phyloP scores from a whole-genome alignment of 1,140 invertebrate species.

The Meloidogyne exigua region DNA sequence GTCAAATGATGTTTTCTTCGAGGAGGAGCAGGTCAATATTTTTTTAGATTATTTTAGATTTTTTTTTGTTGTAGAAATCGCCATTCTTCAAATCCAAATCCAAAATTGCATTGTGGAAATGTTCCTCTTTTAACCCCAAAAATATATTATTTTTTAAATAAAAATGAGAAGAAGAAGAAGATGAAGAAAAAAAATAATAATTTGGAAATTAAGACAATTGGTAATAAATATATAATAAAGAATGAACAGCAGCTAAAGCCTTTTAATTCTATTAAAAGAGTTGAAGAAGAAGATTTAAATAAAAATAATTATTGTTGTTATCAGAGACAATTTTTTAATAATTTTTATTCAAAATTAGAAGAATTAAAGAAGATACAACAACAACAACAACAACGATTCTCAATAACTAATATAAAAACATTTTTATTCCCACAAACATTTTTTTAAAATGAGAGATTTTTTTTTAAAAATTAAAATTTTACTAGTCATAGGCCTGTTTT shows the following conservation, averaged over 20 bases:
- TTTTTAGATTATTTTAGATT: neutral
- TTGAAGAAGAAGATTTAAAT: neutral
- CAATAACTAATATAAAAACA: neutral
- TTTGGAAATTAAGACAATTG: neutral
- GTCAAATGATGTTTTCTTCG: constrained; percentile 90
- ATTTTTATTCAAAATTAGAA: too few relatives aligned
- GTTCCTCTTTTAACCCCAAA: constrained; percentile 8
- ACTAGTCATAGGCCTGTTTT: neutral
- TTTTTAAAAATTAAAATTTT: neutral
- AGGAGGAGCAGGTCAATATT: constrained; percentile 32
- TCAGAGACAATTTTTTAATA: neutral
- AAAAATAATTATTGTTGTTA: neutral
- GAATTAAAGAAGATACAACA: neutral
- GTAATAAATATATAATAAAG: neutral
- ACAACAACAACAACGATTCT: neutral
- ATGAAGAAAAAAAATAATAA: neutral
- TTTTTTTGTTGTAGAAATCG: constrained; percentile 36
- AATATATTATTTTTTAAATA: neutral
- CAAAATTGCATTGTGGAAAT: constrained; percentile 42
- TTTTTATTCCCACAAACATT: neutral
- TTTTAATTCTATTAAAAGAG: neutral
- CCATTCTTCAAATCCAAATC: constrained; percentile 50
- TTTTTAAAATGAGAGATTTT: neutral
- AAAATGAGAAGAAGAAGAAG: neutral
- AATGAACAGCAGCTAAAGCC: too few relatives aligned